Base-by-base conservation (phyloP, 2,797 vertebrate species). In the Clarias fuscus region DNA sequence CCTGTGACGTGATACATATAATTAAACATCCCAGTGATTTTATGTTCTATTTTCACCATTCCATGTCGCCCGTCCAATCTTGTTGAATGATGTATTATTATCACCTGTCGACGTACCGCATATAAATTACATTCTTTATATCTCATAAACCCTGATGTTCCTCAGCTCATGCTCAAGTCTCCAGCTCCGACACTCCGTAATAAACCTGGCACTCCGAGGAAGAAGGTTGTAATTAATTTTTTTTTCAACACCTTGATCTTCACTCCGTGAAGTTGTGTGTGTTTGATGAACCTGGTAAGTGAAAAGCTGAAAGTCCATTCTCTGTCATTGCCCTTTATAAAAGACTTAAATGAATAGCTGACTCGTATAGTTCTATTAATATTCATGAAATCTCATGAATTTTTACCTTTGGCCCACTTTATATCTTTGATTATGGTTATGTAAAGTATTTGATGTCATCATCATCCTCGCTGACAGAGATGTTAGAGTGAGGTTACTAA, bases 261-360 rank as follows among this genome's bases (percentile, higher is more conserved):
- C 5, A 22, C 22, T 10, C 10, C 7, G 20, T 48, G n/a, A 72
- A 56, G 18, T 76, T n/a, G 68, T 22, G 58, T 22, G n/a, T 77
- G 40, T 61, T 84, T 87, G 88, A 89, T 89, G 80, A 82, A 88
- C 71, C 78, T 67, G 58, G 61, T 90, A 85, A 89, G 88, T 84
- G 62, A 67, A 83, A 77, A 22, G n/a, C n/a, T 79, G 82, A 80
- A 72, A 72, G 75, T 85, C 58, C 48, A 83, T 85, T 88, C 79
- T 88, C 62, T 61, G 68, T 86, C 71, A 86, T 76, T 88, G 67
- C 14, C 81, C 75, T 48, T 79, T 85, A 22, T 77, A 86, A 83
- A 86, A 65, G 67, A 81, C 68, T 64, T 79, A n/a, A 24, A 81
- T 82, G 76, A 84, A 24, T 77, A 79, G 73, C 87, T 85, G 67